Evolutionary conservation across 2,888 invertebrate species (phyloP), one percentile per base, ranked within the genome.

Genomic region (Microctonus brassicae): DNA sequence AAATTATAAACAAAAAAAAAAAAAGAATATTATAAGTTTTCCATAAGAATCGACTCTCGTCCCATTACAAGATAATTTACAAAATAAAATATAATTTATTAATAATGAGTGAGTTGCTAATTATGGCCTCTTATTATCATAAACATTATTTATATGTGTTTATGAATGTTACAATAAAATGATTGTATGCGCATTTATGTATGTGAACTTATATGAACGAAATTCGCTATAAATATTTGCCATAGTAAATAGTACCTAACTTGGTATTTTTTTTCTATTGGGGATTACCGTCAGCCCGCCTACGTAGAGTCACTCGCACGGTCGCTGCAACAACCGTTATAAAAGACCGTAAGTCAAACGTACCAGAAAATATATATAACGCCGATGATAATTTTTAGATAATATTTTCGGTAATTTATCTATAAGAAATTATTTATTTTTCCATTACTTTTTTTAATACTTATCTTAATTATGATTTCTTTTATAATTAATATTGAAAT

Each of bases 261-360:
- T 86, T 85, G 83, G 75, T 83, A 83, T 85, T 75, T 73, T 65
- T 60, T 82, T 81, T 81, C 29, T 87, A 87, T 80, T 86, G 86
- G 83, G 86, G 83, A 81, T 87, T 87, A 86, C 82, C 86, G 84
- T 87, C 87, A 76, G 85, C 85, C 91, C 94, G 93, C 92, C 94
- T 94, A 94, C 94, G 94, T 93, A 94, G 93, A 92, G 94, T 94
- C 92, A 94, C 93, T 92, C 94, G 93, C 92, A 94, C 94, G 92
- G 94, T 93, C 92, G 94, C 94, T 95, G 94, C 93, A 94, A 94
- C 92, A 93, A 91, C 91, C 87, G 87, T 86, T 77, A 86, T 81
- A 86, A 86, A 84, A 84, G 79, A 82, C 86, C 83, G 84, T 85
- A 79, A 85, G 79, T 85, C 75, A 83, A 79, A 77, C 70, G 71